phyloP scores from a whole-genome alignment of 2,113 vertebrate genomes.

The Phyllostomus hastatus region DNA sequence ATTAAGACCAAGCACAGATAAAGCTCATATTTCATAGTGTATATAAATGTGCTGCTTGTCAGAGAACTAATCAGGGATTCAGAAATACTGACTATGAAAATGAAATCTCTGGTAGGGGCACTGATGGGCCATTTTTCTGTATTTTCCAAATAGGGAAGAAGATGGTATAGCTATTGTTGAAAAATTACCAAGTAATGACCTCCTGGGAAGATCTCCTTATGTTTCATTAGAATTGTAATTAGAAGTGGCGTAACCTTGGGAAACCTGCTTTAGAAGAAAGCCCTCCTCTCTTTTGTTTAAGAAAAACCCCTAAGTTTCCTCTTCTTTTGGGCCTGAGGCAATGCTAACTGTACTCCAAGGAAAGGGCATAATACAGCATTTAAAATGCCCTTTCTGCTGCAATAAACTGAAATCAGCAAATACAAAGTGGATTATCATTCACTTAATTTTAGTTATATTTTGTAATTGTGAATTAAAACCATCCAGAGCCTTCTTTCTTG shows the following conservation, averaged over 20 bases:
- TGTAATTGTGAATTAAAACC: conserved; percentile 40
- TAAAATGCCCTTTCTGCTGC: conserved; percentile 47
- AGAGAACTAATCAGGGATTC: conserved; percentile 78
- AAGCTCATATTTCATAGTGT: conserved; percentile 73
- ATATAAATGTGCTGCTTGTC: conserved; percentile 73
- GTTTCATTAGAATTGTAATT: conserved; percentile 86
- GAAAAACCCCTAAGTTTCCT: conserved; percentile 69
- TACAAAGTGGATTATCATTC: conserved; percentile 48
- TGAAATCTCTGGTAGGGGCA: conserved; percentile 74
- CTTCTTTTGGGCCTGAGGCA: conserved; percentile 65
- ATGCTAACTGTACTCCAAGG: conserved; percentile 71
- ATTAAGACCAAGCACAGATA: conserved; percentile 70
- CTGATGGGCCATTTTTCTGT: conserved; percentile 80
- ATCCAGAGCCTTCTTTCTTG: neutral
- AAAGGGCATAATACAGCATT: conserved; percentile 60
- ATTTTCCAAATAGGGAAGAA: conserved; percentile 79
- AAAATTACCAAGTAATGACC: conserved; percentile 84
- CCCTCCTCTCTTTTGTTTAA: conserved; percentile 72
- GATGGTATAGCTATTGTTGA: conserved; percentile 81
- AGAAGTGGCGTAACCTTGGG: conserved; percentile 80
- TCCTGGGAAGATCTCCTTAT: conserved; percentile 84
- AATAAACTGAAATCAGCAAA: conserved; percentile 64
- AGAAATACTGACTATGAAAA: conserved; percentile 76
- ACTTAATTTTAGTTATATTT: conserved; percentile 62
- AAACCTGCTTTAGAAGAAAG: conserved; percentile 75